Conservation (phyloP, 1,140 invertebrate genomes). For the Scaptomyza pallida region DNA sequence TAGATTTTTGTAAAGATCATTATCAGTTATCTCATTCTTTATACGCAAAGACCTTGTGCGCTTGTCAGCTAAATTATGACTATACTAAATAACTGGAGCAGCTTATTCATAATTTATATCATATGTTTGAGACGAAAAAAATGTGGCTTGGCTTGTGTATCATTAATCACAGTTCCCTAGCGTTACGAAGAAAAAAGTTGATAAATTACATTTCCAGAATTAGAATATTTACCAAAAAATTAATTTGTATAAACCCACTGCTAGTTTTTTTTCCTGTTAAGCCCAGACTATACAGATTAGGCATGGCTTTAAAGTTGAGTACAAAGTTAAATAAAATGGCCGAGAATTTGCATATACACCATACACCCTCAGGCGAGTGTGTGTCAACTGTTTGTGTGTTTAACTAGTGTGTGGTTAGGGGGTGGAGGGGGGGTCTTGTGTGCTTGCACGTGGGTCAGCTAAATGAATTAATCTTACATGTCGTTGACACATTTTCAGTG, state of each 20-base stretch:
- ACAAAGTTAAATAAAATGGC: background rate
- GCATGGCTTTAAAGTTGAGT: background rate
- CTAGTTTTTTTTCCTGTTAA: background rate
- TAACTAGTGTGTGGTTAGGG: slow-evolving; percentile 19
- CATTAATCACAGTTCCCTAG: background rate
- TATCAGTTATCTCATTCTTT: too few relatives aligned
- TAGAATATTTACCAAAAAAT: background rate
- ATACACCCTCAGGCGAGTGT: background rate
- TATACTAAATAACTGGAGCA: background rate
- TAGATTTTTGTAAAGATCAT: too few relatives aligned
- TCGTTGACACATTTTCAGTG: slow-evolving; percentile 79
- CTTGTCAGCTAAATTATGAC: background rate
- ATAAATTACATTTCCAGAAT: background rate
- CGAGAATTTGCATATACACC: background rate
- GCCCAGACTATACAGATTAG: too few relatives aligned
- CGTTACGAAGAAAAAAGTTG: background rate
- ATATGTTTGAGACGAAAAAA: background rate
- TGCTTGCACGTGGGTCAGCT: slow-evolving; percentile 23
- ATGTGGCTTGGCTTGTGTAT: background rate
- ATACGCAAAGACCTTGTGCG: background rate
- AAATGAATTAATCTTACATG: slow-evolving; percentile 83
- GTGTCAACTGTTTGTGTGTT: background rate
- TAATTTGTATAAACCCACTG: background rate
- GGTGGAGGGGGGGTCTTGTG: slow-evolving; percentile 1
- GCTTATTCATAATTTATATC: background rate